These are phyloP conservation scores for Dromas ardeola DNA, from an alignment of 2,113 vertebrate species.

Conservation along the genomic window DNA sequence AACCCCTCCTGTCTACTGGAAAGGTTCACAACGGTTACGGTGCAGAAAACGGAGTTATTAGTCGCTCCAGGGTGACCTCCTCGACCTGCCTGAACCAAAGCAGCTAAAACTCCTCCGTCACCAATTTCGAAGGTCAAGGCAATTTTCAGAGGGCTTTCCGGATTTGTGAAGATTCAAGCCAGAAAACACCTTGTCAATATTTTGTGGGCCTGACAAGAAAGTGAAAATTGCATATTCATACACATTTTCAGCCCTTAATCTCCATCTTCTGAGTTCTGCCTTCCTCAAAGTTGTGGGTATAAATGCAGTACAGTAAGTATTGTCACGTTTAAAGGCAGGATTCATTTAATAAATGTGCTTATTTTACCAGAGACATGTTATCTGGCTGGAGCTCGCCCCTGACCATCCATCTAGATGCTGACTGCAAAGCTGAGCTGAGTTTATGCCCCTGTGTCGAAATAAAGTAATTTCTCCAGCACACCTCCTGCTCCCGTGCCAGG, in stretches of 20 bases:
- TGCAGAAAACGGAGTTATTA: background rate
- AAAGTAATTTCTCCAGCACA: background rate
- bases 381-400: rapidly evolving
- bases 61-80: background rate
- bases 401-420: background rate
- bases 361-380: background rate
- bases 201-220: background rate
- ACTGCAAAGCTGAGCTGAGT: background rate
- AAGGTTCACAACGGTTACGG: background rate
- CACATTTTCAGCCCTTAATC: background rate
- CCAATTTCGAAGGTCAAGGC: background rate
- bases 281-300: background rate
- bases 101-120: background rate
- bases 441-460: background rate
- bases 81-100: background rate
- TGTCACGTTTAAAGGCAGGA: background rate
- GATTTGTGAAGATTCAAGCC: background rate
- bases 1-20: background rate
- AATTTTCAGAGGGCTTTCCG: background rate
- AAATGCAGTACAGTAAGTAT: background rate
- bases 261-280: background rate
- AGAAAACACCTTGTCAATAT: background rate
- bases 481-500: background rate
- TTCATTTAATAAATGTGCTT: background rate
- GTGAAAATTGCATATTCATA: background rate